Evolutionary conservation across 2,888 invertebrate species (phyloP), one percentile per base, ranked within the genome.

Genomic region (Anodontia alba): DNA sequence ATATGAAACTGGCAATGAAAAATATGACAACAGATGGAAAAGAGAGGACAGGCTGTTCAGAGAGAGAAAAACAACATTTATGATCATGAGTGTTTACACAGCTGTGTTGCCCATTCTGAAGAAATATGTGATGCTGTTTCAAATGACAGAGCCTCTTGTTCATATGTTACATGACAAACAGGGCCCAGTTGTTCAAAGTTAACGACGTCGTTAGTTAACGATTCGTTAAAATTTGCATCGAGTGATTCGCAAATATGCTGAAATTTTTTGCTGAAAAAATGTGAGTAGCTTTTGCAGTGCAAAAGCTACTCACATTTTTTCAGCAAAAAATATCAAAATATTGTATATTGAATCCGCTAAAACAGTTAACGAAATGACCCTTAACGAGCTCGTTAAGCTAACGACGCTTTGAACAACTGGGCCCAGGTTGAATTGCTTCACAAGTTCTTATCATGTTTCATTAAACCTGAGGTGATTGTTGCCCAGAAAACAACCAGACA

Each of bases 131-230:
- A n/a, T 70, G 20, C 49, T 74, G 26, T 79, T 79, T 51, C 71
- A 79, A n/a, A 17, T n/a, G 8, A 79, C 42, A 36, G 66, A 51
- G 26, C 57, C 79, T 23, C 17, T 74, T 29, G 29, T 79, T 7
- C 74, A 79, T 26, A 12, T 68, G 23, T 10, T 78, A 42, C 57
- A 75, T 73, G 77, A 66, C 12, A 42, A 76, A 31, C 85, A 82
- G n/a, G n/a, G n/a, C n/a, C n/a, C n/a, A n/a, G n/a, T n/a, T n/a
- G n/a, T n/a, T n/a, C n/a, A n/a, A n/a, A n/a, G n/a, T n/a, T n/a
- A n/a, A n/a, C n/a, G n/a, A n/a, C n/a, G n/a, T n/a, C n/a, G n/a
- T n/a, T n/a, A n/a, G n/a, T n/a, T n/a, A n/a, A n/a, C n/a, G n/a
- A n/a, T n/a, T n/a, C n/a, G n/a, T n/a, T n/a, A n/a, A n/a, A n/a